Evolutionary conservation across 2,113 vertebrate genomes (phyloP).

Genomic region (Dinomys branickii): DNA sequence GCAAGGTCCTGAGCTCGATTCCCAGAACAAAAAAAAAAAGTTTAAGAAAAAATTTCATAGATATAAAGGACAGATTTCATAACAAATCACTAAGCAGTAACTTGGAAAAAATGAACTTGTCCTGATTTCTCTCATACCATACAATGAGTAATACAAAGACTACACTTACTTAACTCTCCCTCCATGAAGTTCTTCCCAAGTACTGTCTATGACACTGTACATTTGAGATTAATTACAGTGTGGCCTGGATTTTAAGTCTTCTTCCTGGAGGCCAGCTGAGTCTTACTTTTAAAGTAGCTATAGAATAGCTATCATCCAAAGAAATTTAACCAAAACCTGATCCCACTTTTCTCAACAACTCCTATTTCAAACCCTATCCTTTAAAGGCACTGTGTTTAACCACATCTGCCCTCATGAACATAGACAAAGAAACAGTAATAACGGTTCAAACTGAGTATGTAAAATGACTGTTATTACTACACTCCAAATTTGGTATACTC

Average conservation of each 20-base stretch:
- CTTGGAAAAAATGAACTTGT: background rate
- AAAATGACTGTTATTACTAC: slow-evolving; percentile 13
- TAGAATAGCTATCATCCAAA: background rate
- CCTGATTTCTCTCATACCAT: background rate
- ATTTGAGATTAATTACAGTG: background rate
- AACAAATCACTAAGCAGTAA: background rate
- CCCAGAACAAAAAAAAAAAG: no score
- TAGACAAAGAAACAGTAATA: slow-evolving; percentile 12
- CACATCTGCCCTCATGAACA: slow-evolving; percentile 14
- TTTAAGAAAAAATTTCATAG: background rate
- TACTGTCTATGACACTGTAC: background rate
- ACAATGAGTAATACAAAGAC: background rate
- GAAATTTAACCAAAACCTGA: slow-evolving; percentile 51
- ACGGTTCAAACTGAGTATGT: background rate
- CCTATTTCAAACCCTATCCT: background rate
- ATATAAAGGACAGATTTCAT: background rate
- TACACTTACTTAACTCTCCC: background rate
- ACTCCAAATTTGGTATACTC: background rate
- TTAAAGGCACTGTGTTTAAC: background rate
- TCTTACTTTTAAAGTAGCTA: background rate
- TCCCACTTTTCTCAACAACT: background rate
- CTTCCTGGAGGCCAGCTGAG: background rate
- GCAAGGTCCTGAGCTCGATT: no score
- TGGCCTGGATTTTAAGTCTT: slow-evolving; percentile 21
- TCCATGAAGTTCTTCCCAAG: background rate